phyloP scores from a whole-genome alignment of 2,797 vertebrate species.

The Sardinella longiceps region DNA sequence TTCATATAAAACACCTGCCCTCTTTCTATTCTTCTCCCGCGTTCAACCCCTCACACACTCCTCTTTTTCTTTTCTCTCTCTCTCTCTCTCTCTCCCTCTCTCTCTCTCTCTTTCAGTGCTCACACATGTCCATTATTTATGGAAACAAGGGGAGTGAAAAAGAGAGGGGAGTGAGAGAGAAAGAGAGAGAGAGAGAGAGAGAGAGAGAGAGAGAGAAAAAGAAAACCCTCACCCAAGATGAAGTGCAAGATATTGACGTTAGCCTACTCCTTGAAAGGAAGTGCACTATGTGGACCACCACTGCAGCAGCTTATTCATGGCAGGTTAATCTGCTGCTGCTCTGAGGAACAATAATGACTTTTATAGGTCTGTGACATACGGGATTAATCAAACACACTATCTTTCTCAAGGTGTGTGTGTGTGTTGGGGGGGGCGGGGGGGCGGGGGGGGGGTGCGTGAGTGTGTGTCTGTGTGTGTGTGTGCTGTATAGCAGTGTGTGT shows the following conservation, averaged over 20 bases:
- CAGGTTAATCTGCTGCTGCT: neutral
- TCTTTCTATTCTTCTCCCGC: conserved; percentile 55
- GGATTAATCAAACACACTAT: neutral
- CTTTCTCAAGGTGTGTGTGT: neutral
- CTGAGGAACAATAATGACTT: neutral
- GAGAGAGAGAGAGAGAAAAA: conserved; percentile 40
- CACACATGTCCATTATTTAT: conserved; percentile 43
- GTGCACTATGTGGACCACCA: neutral
- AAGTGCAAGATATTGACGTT: neutral
- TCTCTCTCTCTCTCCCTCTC: conserved; percentile 55
- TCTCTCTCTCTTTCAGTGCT: neutral
- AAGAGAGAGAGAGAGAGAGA: too few species aligned
- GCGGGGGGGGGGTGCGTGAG: neutral
- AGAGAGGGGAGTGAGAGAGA: too few species aligned
- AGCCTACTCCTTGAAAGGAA: neutral
- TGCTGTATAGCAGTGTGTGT: neutral
- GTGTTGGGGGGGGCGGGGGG: too few species aligned
- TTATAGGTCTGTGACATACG: neutral
- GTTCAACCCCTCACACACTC: conserved; percentile 73
- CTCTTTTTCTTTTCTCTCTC: neutral
- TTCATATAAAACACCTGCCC: conserved; percentile 79
- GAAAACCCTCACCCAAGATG: conserved; percentile 10
- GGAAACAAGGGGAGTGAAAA: neutral
- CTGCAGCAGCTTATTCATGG: neutral
- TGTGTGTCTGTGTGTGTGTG: neutral